These are phyloP conservation scores for Sylvilagus bachmani DNA, from an alignment of 2,113 vertebrate species.

Conservation along the genomic window DNA sequence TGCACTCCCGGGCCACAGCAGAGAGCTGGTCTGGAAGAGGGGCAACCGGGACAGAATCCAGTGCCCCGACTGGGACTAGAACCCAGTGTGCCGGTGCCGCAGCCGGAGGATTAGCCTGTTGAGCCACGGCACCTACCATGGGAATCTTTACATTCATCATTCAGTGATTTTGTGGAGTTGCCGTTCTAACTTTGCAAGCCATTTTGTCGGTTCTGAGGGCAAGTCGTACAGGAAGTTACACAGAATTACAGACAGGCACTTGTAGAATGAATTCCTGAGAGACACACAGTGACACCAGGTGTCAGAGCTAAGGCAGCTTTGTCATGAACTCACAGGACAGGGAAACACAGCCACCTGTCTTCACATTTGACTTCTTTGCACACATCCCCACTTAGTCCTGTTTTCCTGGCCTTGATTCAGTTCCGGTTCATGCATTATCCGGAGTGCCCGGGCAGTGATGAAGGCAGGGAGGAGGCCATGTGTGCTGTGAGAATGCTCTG, in stretches of 20 bases:
- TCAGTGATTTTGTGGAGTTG: not conserved
- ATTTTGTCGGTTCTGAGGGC: not conserved
- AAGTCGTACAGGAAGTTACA: not conserved
- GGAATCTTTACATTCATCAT: too few species aligned
- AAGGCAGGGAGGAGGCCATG: not conserved
- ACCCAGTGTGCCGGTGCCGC: too few species aligned
- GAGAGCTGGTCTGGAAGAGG: too few species aligned
- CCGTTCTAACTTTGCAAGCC: not conserved
- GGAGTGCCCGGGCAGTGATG: not conserved
- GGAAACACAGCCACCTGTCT: not conserved
- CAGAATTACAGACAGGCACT: not conserved
- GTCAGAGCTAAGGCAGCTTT: not conserved
- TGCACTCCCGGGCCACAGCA: too few species aligned
- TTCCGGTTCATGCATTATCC: not conserved
- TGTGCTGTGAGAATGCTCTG: not conserved
- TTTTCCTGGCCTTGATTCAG: not conserved
- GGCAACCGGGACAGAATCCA: too few species aligned
- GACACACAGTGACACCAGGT: not conserved
- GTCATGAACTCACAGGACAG: not conserved
- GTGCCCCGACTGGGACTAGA: too few species aligned
- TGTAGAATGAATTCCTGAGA: not conserved
- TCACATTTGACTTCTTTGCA: not conserved
- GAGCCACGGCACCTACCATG: too few species aligned
- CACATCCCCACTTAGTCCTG: too few species aligned
- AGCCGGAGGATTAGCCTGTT: too few species aligned